Conservation (phyloP, 2,888 invertebrate species). For the Nephrotoma flavescens region DNA sequence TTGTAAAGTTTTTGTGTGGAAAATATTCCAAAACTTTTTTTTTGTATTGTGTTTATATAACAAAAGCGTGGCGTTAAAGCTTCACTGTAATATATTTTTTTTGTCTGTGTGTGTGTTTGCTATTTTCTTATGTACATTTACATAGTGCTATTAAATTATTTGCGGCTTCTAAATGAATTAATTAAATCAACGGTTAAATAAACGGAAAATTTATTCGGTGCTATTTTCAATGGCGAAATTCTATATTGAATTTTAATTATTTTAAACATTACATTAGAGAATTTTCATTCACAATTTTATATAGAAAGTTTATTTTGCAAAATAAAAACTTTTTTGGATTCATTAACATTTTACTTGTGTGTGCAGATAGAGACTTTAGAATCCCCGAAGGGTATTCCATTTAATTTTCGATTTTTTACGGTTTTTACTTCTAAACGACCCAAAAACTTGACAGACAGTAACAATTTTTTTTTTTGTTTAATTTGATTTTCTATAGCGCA, state of each 20-base stretch:
- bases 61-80: background rate
- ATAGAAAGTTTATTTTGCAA: background rate
- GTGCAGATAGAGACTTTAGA: background rate
- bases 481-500: background rate
- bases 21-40: background rate
- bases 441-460: background rate
- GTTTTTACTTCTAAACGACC: background rate
- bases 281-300: background rate
- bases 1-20: background rate
- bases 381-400: background rate
- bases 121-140: background rate
- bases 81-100: background rate
- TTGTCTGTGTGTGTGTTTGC: background rate
- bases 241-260: background rate
- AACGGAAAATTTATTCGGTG: background rate
- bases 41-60: background rate
- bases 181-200: background rate
- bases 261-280: background rate
- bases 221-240: background rate
- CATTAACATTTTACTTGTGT: background rate
- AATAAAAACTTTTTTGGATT: background rate
- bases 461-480: background rate
- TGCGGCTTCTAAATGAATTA: background rate
- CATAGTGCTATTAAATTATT: background rate
- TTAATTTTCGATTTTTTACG: background rate